These are phyloP conservation scores for Trididemnum nubilum DNA, from an alignment of 23 tunicate genomes.

Conservation along the genomic window DNA sequence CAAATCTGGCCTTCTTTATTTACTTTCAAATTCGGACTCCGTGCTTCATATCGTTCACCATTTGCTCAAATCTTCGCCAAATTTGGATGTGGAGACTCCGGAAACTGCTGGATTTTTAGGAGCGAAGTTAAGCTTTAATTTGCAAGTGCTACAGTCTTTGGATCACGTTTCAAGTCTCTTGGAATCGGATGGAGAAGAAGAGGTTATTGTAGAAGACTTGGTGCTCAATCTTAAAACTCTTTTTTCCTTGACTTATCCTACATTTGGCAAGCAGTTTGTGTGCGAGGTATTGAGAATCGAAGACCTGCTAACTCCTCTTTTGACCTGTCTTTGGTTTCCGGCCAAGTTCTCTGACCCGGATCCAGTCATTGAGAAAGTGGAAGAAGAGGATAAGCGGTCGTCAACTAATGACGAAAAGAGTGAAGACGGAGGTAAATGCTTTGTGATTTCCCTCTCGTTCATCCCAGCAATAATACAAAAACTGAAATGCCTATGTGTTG, in stretches of 20 bases:
- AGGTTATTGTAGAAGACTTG: conserved; percentile 45
- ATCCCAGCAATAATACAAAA: no score
- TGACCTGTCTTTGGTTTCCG: conserved; percentile 60
- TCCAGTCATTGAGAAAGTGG: conserved; percentile 12
- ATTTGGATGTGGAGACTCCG: conserved; percentile 51
- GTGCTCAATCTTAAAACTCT: conserved; percentile 48
- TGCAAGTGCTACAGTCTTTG: conserved; percentile 66
- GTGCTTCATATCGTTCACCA: conserved; percentile 55
- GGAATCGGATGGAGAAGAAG: conserved; percentile 39
- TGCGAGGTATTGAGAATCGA: conserved; percentile 45
- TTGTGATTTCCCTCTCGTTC: no score
- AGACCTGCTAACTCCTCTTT: conserved; percentile 32
- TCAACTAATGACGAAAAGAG: neutral
- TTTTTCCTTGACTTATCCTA: conserved; percentile 55
- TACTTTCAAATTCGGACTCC: conserved; percentile 54
- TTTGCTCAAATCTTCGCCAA: conserved; percentile 51
- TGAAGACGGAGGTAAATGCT: conserved; percentile 22
- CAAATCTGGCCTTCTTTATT: conserved; percentile 51
- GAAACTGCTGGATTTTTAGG: conserved; percentile 73
- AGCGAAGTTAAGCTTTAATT: conserved; percentile 54
- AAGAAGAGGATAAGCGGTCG: conserved; percentile 7
- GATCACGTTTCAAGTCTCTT: conserved; percentile 62
- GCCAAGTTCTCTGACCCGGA: conserved; percentile 36
- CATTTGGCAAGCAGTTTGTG: conserved; percentile 62
- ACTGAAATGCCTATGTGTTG: no score